Base-by-base conservation (phyloP, 2,888 invertebrate genomes). In the Drosophila conformis region DNA sequence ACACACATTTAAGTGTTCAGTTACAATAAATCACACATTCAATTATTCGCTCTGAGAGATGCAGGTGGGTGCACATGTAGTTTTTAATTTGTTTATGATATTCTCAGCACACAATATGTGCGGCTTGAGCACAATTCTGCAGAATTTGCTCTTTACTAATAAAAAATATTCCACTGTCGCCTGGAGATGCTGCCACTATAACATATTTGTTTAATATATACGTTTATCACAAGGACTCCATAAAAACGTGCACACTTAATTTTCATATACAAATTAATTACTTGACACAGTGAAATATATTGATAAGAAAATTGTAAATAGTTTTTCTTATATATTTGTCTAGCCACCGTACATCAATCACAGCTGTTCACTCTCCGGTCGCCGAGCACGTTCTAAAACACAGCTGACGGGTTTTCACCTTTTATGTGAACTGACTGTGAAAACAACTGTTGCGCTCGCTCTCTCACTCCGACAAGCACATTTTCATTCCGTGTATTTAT, bases 361-460 rank as follows among this genome's bases (percentile, higher is more conserved):
- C 71, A 76, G 77, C 68, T 78, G 73, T 73, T 69, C 31, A 31
- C 53, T 49, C 51, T 60, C 46, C 69, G 42, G 49, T 52, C 38
- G 64, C 54, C 25, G 5, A 80, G 51, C 65, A 58, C 58, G 56
- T 54, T 82, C 75, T 87, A 65, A 59, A 36, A 48, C 8, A 31
- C 54, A 71, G 69, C 76, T 73, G 61, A 51, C n/a, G 11, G 18
- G n/a, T 49, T 31, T 5, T 25, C 40, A 59, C 46, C 59, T 67
- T 70, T 71, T 73, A 73, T 62, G 61, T 49, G 53, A 64, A 72
- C 66, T 69, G 49, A 62, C 27, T 52, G 52, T 27, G 51, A 68
- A 67, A 70, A 60, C 73, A 74, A 74, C 63, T 63, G 73, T 67
- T 51, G 73, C 73, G 58, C 46, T 63, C 25, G 42, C 57, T 73